Percentiles rank a stretch among this genome's conserved stretches.
These are phyloP conservation scores for Trematocara stigmaticum DNA, from an alignment of 2,113 vertebrate genomes.

Conservation along the genomic window DNA sequence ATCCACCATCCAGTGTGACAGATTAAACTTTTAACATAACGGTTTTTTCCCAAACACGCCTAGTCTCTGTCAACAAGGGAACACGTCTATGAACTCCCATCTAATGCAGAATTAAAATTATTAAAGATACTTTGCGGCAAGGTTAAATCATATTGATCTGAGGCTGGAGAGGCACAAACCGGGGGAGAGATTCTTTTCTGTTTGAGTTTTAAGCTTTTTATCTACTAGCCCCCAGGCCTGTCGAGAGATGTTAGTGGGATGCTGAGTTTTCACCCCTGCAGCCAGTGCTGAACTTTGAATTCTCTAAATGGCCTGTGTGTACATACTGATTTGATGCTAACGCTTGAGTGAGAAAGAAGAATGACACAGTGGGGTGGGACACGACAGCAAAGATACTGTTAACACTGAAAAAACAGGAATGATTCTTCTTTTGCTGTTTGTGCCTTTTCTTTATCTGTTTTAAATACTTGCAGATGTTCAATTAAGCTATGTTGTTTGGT, in stretches of 20 bases:
- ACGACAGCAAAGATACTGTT: not conserved
- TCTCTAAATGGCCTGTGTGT: conserved; percentile 61
- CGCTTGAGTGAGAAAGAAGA: conserved; percentile 26
- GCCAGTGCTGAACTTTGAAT: conserved; percentile 70
- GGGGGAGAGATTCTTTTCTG: conserved; percentile 53
- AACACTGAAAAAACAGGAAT: not conserved
- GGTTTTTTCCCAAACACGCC: not conserved
- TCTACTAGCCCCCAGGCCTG: conserved; percentile 64
- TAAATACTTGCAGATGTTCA: not conserved
- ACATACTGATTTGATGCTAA: conserved; percentile 58
- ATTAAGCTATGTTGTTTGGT: not conserved
- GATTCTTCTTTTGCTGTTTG: not conserved
- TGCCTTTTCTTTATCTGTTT: not conserved
- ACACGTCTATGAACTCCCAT: conserved; percentile 19
- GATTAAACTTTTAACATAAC: not conserved
- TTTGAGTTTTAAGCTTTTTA: conserved; percentile 73
- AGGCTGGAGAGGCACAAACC: conserved; percentile 37
- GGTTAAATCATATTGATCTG: conserved; percentile 73
- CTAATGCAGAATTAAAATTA: conserved; percentile 46
- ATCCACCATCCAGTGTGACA: not conserved
- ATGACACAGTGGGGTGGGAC: conserved; percentile 15
- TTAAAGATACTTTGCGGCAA: conserved; percentile 59
- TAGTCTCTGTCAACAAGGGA: conserved; percentile 1
- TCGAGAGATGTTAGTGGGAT: conserved; percentile 61
- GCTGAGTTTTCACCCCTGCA: conserved; percentile 66